These are phyloP conservation scores for Lepidurus packardi DNA, from an alignment of 1,140 invertebrate genomes.

Conservation along the genomic window DNA sequence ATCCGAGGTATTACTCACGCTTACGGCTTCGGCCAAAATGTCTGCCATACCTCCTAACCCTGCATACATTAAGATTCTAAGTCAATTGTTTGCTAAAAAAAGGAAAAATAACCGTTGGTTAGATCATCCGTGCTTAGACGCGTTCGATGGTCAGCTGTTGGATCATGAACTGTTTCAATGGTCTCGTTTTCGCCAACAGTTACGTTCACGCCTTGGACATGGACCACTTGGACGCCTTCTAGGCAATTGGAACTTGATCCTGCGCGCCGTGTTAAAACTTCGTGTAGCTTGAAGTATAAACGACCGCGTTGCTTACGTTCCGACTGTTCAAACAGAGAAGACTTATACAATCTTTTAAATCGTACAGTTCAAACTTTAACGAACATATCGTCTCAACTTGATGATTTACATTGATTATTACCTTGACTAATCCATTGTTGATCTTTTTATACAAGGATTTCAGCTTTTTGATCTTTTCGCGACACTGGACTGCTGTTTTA, in stretches of 20 bases:
- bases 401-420: not conserved
- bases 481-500: slow-evolving; percentile 32
- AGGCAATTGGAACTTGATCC: not conserved
- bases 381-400: too few relatives aligned
- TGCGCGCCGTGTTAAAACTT: slow-evolving; percentile 25
- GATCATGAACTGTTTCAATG: not conserved
- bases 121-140: not conserved
- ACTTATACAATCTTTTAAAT: too few relatives aligned
- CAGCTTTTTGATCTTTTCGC: slow-evolving; percentile 33
- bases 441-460: slow-evolving; percentile 31
- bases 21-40: slow-evolving; percentile 4
- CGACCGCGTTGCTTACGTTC: slow-evolving; percentile 25
- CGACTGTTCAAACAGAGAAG: not conserved
- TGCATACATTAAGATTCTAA: not conserved
- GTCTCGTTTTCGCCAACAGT: slow-evolving; percentile 17
- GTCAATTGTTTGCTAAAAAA: not conserved
- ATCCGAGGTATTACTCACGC: slow-evolving; percentile 4
- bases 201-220: slow-evolving; percentile 1
- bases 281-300: slow-evolving; percentile 30
- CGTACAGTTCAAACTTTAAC: too few relatives aligned
- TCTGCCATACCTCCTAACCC: slow-evolving; percentile 1
- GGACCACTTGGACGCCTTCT: not conserved
- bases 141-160: not conserved
- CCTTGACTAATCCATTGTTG: slow-evolving; percentile 30
- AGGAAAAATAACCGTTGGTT: not conserved